Evolutionary conservation across 2,113 vertebrate genomes (phyloP), one percentile per base, ranked within the genome.

Genomic region (Alouatta palliata): DNA sequence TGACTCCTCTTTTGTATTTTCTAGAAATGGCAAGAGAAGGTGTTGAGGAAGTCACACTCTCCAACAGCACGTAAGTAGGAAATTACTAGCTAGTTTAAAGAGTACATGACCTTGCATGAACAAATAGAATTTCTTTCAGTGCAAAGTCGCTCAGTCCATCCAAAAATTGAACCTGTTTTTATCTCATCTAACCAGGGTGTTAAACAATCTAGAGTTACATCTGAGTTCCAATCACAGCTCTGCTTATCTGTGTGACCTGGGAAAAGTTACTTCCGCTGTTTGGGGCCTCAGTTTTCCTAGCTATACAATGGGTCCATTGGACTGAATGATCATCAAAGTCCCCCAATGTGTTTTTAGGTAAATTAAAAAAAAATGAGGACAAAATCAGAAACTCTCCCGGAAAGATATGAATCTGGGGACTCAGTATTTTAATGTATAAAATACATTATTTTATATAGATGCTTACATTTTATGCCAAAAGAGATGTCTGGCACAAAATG

Each of bases 231-330:
- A 61, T 49, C 66, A 30, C 27, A 88, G 35, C 21, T 89, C 49
- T 79, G 45, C 12, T 70, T 52, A 32, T 23, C 61, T 71, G 0
- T 4, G 23, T 75, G 61, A 54, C 45, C 35, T 75, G 37, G n/a
- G 40, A 56, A 81, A 94, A 93, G n/a, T 54, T 35, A 27, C 32
- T 85, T 73, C n/a, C 56, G 85, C 30, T 77, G 30, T 90, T 43
- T 52, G 35, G 64, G 43, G 3, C 17, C 30, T 92, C 71, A 37
- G 19, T 92, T 80, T 92, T 77, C 70, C 73, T 70, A 64, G 37
- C 49, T 56, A 11, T 89, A 56, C 54, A 58, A 64, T 30, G 35
- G 25, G 49, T 19, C 8, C 4, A 8, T 20, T 13, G 16, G 56
- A 35, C 1, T 43, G 37, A 79, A 30, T 3, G 54, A 54, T 76